These are phyloP conservation scores for Lemur catta DNA, from an alignment of 2,797 vertebrate species.

Conservation along the genomic window DNA sequence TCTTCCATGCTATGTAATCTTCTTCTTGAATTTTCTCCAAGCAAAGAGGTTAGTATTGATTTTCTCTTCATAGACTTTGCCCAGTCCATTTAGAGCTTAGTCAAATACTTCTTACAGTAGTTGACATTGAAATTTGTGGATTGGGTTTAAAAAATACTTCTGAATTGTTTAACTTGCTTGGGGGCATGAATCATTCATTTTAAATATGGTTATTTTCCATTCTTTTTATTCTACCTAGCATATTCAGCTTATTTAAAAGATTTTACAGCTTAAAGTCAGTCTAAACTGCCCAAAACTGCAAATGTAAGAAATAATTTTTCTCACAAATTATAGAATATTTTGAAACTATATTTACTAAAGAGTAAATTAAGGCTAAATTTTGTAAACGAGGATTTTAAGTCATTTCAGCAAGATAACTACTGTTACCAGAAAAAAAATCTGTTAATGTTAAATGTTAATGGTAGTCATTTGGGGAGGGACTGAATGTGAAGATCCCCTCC, in stretches of 20 bases:
- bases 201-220: neutral
- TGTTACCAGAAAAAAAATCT: conserved; percentile 38
- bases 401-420: conserved; percentile 15
- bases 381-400: conserved; percentile 18
- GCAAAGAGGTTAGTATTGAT: conserved; percentile 93
- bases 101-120: neutral
- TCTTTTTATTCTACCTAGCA: conserved; percentile 18
- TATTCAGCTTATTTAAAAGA: conserved; percentile 22
- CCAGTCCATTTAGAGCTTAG: neutral
- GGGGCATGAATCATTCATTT: neutral
- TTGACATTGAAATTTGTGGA: conserved; percentile 30
- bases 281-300: neutral
- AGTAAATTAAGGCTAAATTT: conserved; percentile 39
- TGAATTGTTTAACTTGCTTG: neutral
- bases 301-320: neutral
- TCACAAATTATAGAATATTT: conserved; percentile 26
- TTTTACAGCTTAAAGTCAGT: neutral
- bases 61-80: conserved; percentile 20
- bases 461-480: neutral
- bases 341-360: conserved; percentile 8
- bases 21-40: conserved; percentile 98
- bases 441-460: conserved; percentile 14
- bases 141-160: conserved; percentile 33
- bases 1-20: conserved; percentile 99
- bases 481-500: neutral